A percentile compares a stretch with the other conserved stretches of the same genome.
These are phyloP conservation scores for Thripadectes ignobilis DNA, from an alignment of 2,797 vertebrate species.

Conservation along the genomic window DNA sequence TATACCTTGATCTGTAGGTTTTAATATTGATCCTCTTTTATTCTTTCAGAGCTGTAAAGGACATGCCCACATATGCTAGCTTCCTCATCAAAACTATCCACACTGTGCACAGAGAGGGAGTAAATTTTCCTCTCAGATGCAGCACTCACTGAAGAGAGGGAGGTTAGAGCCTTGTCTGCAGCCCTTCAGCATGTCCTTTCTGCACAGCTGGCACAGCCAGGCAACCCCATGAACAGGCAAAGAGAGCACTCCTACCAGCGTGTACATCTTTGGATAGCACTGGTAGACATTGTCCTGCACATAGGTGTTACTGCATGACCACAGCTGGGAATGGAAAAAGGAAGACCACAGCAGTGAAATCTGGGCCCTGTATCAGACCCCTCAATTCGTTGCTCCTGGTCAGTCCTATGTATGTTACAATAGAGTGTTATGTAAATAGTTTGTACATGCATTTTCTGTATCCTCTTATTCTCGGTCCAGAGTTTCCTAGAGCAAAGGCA, in stretches of 20 bases:
- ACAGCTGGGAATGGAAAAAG: neutral
- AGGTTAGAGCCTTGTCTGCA: neutral
- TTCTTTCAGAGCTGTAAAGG: neutral
- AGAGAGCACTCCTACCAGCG: neutral
- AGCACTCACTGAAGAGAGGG: neutral
- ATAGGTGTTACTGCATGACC: neutral
- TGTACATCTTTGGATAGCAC: neutral
- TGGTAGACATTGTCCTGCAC: neutral
- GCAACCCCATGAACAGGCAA: rapidly evolving
- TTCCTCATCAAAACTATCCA: neutral
- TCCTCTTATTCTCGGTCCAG: neutral
- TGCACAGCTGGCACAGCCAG: neutral
- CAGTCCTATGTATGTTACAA: neutral
- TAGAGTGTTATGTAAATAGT: neutral
- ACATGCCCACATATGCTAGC: neutral
- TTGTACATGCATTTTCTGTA: neutral
- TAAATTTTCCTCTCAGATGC: neutral
- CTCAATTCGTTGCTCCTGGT: neutral
- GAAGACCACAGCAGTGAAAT: neutral
- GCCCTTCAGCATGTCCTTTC: neutral
- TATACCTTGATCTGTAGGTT: neutral
- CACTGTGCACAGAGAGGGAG: rapidly evolving
- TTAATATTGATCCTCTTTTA: neutral
- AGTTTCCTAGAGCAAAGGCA: neutral
- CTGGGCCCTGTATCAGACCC: neutral